phyloP scores from a whole-genome alignment of 1,140 invertebrate species.

The Sinella curviseta region DNA sequence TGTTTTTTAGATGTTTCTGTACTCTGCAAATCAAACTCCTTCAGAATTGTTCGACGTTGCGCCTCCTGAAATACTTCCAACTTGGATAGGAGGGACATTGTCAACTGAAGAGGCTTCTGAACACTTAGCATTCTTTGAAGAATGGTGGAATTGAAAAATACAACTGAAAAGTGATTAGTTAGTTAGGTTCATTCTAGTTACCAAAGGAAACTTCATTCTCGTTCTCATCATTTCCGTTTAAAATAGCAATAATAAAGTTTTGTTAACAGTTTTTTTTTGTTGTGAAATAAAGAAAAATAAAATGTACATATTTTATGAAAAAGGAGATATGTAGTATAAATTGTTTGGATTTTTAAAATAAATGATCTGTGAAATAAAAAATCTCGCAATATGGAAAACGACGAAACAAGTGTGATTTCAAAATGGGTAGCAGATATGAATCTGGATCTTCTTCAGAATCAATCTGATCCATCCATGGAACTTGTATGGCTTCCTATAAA shows the following conservation, averaged over 20 bases:
- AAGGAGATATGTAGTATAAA: too few relatives aligned
- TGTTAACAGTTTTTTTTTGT: too few relatives aligned
- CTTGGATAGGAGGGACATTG: neutral
- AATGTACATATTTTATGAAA: too few relatives aligned
- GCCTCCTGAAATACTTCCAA: neutral
- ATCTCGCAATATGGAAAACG: neutral
- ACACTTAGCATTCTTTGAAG: neutral
- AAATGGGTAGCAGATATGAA: neutral
- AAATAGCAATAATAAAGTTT: too few relatives aligned
- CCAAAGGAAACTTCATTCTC: too few relatives aligned
- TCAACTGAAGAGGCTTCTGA: neutral
- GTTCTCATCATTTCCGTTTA: too few relatives aligned
- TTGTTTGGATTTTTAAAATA: too few relatives aligned
- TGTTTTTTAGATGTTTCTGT: neutral
- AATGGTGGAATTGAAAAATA: neutral
- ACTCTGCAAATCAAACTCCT: neutral
- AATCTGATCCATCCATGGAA: neutral
- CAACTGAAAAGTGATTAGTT: neutral
- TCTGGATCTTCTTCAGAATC: neutral
- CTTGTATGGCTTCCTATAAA: constrained; percentile 1
- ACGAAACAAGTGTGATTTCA: neutral
- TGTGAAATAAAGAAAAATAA: too few relatives aligned
- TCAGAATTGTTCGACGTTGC: neutral
- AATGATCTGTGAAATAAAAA: neutral
- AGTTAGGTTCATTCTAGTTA: too few relatives aligned